Conservation (phyloP, 2,888 invertebrate species). For the Alviniconcha strummeri region DNA sequence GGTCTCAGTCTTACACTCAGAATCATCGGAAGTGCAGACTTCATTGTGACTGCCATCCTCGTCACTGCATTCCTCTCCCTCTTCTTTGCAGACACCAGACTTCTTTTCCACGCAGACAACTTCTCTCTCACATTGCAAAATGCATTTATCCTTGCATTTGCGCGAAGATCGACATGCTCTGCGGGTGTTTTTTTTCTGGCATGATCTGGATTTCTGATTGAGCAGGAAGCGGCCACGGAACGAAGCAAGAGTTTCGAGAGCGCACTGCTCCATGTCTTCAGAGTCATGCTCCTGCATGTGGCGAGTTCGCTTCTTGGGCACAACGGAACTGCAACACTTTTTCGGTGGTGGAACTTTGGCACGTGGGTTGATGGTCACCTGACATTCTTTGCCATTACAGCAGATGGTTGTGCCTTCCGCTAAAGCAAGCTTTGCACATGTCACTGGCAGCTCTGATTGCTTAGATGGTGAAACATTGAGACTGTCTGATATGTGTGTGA, state of each 20-base stretch:
- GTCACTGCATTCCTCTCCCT: background rate
- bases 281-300: constrained; percentile 58
- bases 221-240: background rate
- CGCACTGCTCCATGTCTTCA: constrained; percentile 10
- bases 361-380: constrained; percentile 61
- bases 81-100: background rate
- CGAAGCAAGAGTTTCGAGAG: constrained; percentile 20
- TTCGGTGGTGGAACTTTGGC: constrained; percentile 54
- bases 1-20: background rate
- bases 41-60: background rate
- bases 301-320: constrained; percentile 68
- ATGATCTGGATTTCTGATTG: background rate
- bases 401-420: constrained; percentile 42
- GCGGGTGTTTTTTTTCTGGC: background rate
- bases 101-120: background rate
- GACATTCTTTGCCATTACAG: constrained; percentile 59
- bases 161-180: background rate
- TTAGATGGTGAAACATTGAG: background rate
- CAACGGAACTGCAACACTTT: constrained; percentile 68
- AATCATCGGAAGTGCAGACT: no score
- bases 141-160: background rate
- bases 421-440: constrained; percentile 18
- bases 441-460: background rate
- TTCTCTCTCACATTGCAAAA: constrained; percentile 7
- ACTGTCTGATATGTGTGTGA: background rate